Conservation (phyloP, 2,113 vertebrate species). For the Sphyrna mokarran region DNA sequence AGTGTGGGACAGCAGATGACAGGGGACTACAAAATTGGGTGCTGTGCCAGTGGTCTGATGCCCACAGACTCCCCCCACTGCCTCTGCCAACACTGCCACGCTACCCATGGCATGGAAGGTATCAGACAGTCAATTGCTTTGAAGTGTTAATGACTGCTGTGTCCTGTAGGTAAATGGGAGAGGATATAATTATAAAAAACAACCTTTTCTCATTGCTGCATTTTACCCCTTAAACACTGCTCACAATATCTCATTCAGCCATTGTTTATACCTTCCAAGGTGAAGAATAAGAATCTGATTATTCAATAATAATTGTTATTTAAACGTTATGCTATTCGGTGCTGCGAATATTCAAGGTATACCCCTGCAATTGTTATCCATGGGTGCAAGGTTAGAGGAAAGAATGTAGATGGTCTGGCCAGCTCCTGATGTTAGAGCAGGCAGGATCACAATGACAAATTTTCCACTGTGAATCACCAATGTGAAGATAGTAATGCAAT, state of each 20-base stretch:
- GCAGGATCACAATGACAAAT: background rate
- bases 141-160: background rate
- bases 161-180: background rate
- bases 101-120: too few relatives aligned
- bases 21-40: too few relatives aligned
- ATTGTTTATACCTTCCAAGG: background rate
- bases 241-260: background rate
- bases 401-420: background rate
- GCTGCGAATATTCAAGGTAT: too few relatives aligned
- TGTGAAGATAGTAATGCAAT: background rate
- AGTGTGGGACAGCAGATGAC: too few relatives aligned
- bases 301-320: background rate
- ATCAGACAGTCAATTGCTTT: too few relatives aligned
- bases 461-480: background rate
- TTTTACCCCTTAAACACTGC: background rate
- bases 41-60: too few relatives aligned
- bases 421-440: background rate
- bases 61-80: too few relatives aligned
- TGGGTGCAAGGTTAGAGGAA: background rate
- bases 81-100: too few relatives aligned
- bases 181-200: background rate
- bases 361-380: background rate
- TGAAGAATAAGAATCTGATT: background rate
- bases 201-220: background rate
- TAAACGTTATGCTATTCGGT: background rate